Conservation (phyloP, 1,140 invertebrate species). For the Frieseomelitta varia region DNA sequence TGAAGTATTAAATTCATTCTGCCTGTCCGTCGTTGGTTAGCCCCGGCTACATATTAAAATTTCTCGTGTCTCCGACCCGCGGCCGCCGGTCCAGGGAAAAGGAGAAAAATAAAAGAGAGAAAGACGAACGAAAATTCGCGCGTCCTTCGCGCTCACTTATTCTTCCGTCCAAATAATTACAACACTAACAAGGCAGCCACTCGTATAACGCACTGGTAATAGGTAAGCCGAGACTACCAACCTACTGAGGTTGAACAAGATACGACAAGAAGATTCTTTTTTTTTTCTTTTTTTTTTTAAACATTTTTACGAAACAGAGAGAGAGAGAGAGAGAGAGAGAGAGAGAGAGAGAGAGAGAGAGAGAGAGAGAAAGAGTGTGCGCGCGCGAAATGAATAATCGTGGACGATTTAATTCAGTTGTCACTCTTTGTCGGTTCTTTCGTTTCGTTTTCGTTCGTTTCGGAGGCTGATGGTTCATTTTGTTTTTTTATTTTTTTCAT, state of each 20-base stretch:
- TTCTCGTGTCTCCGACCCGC: slow-evolving; percentile 9
- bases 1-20: slow-evolving; percentile 61
- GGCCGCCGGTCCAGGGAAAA: neutral
- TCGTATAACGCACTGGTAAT: slow-evolving; percentile 28
- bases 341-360: too few species aligned
- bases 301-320: neutral
- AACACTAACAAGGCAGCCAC: slow-evolving; percentile 43
- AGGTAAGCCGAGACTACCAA: slow-evolving; percentile 12
- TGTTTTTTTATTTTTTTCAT: too few species aligned
- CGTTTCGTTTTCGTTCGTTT: neutral
- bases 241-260: neutral
- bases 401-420: neutral
- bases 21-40: slow-evolving; percentile 28
- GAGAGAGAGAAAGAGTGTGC: too few species aligned
- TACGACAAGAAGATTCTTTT: neutral
- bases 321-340: too few species aligned
- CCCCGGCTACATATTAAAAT: slow-evolving; percentile 55
- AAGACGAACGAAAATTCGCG: neutral
- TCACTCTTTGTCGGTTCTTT: neutral
- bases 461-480: neutral
- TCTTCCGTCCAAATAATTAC: slow-evolving; percentile 61
- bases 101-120: neutral
- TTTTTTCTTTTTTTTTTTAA: neutral
- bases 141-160: slow-evolving; percentile 47
- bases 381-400: neutral